Percentiles rank a stretch among this genome's conserved stretches.
Conservation (phyloP, 2,888 invertebrate species). For the Cephus runcator region DNA sequence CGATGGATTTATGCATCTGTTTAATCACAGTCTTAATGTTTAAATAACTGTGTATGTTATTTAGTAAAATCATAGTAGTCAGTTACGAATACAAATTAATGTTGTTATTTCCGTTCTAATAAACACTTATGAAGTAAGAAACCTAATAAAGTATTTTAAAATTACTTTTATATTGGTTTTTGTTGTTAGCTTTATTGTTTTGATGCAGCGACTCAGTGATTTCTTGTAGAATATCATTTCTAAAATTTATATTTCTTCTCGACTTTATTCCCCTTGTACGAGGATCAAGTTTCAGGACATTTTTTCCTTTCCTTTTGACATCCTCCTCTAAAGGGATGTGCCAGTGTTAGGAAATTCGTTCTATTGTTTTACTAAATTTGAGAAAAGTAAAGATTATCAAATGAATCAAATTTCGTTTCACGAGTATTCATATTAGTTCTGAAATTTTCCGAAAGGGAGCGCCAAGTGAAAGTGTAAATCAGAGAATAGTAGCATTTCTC, state of each 20-base stretch:
- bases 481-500: background rate
- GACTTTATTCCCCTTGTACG: too few relatives aligned
- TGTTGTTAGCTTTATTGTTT: background rate
- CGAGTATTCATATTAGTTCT: background rate
- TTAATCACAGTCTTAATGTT: too few relatives aligned
- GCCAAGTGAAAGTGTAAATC: background rate
- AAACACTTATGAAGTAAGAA: background rate
- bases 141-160: background rate
- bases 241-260: background rate
- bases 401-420: background rate
- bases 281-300: too few relatives aligned
- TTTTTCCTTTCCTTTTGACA: too few relatives aligned
- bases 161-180: background rate
- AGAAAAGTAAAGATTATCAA: too few relatives aligned
- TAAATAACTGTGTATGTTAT: background rate
- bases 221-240: background rate
- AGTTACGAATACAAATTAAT: background rate
- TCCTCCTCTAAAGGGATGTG: too few relatives aligned
- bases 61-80: background rate
- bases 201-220: background rate
- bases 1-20: too few relatives aligned
- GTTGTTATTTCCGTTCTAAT: background rate
- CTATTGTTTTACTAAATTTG: background rate
- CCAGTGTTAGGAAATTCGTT: background rate
- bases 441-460: background rate